Evolutionary conservation across 2,797 vertebrate genomes (phyloP).

Genomic region (Paramormyrops hopkinsi): DNA sequence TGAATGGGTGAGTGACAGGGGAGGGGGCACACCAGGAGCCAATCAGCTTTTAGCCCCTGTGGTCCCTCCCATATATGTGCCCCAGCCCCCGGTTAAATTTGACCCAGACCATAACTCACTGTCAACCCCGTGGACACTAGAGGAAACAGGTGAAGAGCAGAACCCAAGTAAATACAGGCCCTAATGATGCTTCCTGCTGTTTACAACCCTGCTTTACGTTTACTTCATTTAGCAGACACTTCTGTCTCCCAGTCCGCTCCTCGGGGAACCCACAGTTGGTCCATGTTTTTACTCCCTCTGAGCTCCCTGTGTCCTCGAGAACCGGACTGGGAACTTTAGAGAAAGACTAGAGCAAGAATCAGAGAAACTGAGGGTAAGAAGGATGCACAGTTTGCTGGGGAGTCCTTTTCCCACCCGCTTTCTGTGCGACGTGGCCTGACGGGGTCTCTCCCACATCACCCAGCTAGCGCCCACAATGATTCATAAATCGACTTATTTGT

Average conservation of each 20-base stretch:
- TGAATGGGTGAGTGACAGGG: background rate
- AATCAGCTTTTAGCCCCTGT: background rate
- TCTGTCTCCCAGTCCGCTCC: background rate
- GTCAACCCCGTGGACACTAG: background rate
- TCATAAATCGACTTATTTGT: constrained; percentile 17
- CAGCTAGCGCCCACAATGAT: background rate
- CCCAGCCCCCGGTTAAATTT: background rate
- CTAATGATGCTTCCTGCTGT: constrained; percentile 66
- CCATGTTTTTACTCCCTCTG: background rate
- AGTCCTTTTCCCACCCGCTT: background rate
- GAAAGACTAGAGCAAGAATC: constrained; percentile 51
- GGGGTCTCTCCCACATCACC: background rate
- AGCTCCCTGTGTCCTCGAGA: background rate
- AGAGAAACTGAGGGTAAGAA: constrained; percentile 48
- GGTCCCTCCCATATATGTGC: background rate
- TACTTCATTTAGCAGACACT: background rate
- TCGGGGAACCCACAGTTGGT: background rate
- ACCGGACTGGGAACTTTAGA: constrained; percentile 41
- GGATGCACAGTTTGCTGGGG: constrained; percentile 65
- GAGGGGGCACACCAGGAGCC: background rate
- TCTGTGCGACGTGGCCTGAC: background rate
- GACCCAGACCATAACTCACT: background rate
- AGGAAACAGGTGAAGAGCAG: background rate
- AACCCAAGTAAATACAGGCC: constrained; percentile 60
- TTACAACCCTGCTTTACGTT: constrained; percentile 11